Percentiles rank a stretch among this genome's conserved stretches.
Conservation (phyloP, 2,113 vertebrate genomes). For the Misgurnus anguillicaudatus region DNA sequence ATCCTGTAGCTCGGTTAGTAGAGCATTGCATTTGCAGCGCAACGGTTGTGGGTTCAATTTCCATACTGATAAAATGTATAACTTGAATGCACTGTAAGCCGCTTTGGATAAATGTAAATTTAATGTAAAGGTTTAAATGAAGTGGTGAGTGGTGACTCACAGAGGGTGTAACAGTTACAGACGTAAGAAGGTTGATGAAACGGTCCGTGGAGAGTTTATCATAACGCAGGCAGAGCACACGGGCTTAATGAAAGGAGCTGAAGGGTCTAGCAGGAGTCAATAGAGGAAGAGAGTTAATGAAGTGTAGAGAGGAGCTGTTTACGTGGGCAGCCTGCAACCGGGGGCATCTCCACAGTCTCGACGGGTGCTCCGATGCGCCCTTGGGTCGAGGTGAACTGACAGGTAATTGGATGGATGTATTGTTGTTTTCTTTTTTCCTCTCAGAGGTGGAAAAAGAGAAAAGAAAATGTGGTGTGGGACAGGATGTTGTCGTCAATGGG, state of each 20-base stretch:
- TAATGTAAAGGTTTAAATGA: background rate
- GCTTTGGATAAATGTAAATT: too few relatives aligned
- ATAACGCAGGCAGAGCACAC: slow-evolving; percentile 59
- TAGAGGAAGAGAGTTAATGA: slow-evolving; percentile 74
- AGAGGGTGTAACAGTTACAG: slow-evolving; percentile 25
- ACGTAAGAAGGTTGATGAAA: slow-evolving; percentile 42
- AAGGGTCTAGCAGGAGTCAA: slow-evolving; percentile 50
- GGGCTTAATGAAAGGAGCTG: slow-evolving; percentile 61
- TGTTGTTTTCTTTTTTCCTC: slow-evolving; percentile 43
- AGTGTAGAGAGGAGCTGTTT: slow-evolving; percentile 67
- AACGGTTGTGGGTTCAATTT: too few relatives aligned
- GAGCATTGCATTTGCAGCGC: too few relatives aligned
- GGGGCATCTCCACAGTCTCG: slow-evolving; percentile 42
- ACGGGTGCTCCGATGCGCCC: slow-evolving; percentile 50
- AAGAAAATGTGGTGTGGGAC: slow-evolving; percentile 38
- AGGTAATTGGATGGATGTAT: slow-evolving; percentile 58
- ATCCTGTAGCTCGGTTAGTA: too few relatives aligned
- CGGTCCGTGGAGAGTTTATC: slow-evolving; percentile 63
- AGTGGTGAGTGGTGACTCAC: background rate
- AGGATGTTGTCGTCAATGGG: slow-evolving; percentile 42
- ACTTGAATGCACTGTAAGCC: too few relatives aligned
- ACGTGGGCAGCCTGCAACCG: slow-evolving; percentile 55
- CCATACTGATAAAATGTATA: too few relatives aligned
- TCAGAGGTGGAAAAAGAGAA: slow-evolving; percentile 50
- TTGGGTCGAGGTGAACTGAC: slow-evolving; percentile 53